phyloP scores from a whole-genome alignment of 2,113 vertebrate genomes.

The Mustela lutreola region DNA sequence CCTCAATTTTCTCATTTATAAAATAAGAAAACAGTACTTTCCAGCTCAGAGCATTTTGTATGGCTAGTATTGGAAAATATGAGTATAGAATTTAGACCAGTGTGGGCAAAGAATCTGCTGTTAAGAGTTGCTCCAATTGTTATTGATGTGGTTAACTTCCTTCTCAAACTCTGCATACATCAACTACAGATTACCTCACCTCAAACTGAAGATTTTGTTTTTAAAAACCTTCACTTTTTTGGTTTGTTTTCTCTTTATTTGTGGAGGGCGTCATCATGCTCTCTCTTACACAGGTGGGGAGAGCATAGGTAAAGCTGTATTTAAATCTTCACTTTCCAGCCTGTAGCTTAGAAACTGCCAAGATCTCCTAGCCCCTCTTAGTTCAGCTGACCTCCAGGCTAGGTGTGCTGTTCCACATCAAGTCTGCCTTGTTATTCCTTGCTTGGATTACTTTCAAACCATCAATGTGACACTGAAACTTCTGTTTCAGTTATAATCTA shows the following conservation, averaged over 20 bases:
- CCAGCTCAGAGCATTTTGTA: background rate
- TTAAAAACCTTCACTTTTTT: background rate
- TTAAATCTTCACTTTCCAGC: background rate
- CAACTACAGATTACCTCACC: background rate
- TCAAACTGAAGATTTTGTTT: background rate
- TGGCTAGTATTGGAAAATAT: background rate
- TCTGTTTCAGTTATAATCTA: background rate
- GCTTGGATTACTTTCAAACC: background rate
- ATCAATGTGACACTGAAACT: background rate
- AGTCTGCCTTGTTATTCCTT: background rate
- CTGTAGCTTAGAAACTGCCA: background rate
- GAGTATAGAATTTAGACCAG: background rate
- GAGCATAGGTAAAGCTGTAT: background rate
- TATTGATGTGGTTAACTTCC: background rate
- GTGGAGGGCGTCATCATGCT: background rate
- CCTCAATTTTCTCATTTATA: background rate
- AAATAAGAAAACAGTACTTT: background rate
- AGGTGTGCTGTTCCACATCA: rapidly evolving
- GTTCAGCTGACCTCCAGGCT: background rate
- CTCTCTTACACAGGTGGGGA: background rate
- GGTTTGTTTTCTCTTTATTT: background rate
- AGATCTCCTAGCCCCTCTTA: background rate
- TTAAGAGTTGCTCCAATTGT: background rate
- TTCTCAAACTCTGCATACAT: background rate
- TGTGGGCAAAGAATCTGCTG: too few relatives aligned